Base-by-base conservation (phyloP, 1,140 invertebrate genomes). In the Samia ricini region DNA sequence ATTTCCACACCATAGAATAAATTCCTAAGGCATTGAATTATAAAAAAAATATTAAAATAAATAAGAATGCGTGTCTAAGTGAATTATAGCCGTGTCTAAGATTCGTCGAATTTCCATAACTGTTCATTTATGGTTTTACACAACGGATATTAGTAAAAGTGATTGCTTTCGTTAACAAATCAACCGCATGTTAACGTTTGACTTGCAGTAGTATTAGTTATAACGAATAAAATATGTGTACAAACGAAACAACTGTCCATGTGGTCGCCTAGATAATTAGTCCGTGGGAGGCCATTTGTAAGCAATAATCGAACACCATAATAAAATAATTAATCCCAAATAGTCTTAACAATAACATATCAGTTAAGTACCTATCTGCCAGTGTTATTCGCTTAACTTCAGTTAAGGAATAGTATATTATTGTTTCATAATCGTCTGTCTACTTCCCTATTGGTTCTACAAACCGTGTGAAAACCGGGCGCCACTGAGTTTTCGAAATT, bases 301-400 rank as follows among this genome's bases (percentile, higher is more conserved):
- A 52, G 59, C 54, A 69, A 69, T 74, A 62, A 79, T 76, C 61
- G 64, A 71, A 72, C 72, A 77, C 69, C 73, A 76, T 74, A 74
- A 77, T 70, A 74, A 71, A 71, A 68, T 69, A 68, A 77, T 79
- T 54, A 69, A 60, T 63, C 51, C 42, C 61, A 23, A 60, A 21
- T 29, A 33, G 54, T 8, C 21, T 21, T 49, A 12, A 55, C 0
- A 42, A 42, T 42, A n/a, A 24, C 52, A 18, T 23, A 0, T 55
- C 15, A 6, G 22, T 55, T 55, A 55, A 24, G 36, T 57, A 19
- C 24, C 3, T 56, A 29, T 4, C 15, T 42, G 12, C 10, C 26
- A 29, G 33, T 1, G 33, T 1, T 15, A 12, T 15, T 42, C 33
- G 33, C 26, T 29, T 29, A 15, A 3, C 4, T 5, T 15, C n/a